Percentiles rank a stretch among this genome's conserved stretches.
Evolutionary conservation across 2,797 vertebrate species (phyloP).

Genomic region (Loriculus beryllinus): DNA sequence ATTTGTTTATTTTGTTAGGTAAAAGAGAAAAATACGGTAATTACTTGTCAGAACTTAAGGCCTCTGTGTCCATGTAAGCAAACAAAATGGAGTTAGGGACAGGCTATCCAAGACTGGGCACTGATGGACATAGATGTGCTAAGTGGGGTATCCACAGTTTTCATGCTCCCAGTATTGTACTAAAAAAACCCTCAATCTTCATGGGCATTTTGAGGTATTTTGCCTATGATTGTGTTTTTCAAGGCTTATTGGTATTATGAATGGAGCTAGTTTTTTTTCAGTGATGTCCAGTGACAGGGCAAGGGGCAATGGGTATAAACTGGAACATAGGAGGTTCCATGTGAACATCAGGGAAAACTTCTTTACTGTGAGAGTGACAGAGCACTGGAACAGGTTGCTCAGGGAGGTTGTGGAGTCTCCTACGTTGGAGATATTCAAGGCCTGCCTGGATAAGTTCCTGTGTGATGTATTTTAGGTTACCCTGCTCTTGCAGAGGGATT

Average conservation of each 20-base stretch:
- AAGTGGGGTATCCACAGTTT: not conserved
- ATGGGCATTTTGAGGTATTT: not conserved
- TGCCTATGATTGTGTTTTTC: not conserved
- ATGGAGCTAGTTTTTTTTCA: too few relatives aligned
- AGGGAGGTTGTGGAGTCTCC: too few relatives aligned
- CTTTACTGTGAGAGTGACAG: too few relatives aligned
- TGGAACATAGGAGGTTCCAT: too few relatives aligned
- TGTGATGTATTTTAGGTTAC: too few relatives aligned
- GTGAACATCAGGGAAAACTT: too few relatives aligned
- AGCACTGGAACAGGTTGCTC: too few relatives aligned
- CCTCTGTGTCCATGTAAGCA: fast-evolving
- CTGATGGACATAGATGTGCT: not conserved
- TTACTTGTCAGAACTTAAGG: not conserved
- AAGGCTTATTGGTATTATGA: not conserved
- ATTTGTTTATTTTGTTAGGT: not conserved
- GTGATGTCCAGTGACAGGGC: too few relatives aligned
- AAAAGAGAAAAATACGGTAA: not conserved
- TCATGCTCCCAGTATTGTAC: not conserved
- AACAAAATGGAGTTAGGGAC: not conserved
- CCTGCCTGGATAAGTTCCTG: too few relatives aligned
- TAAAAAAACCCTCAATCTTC: not conserved
- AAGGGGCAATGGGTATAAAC: too few relatives aligned
- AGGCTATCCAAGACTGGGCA: not conserved
- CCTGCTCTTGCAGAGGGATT: too few relatives aligned
- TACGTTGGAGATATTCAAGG: too few relatives aligned